Base-by-base conservation (phyloP, 2,113 vertebrate species). In the Chloropsis cyanopogon region DNA sequence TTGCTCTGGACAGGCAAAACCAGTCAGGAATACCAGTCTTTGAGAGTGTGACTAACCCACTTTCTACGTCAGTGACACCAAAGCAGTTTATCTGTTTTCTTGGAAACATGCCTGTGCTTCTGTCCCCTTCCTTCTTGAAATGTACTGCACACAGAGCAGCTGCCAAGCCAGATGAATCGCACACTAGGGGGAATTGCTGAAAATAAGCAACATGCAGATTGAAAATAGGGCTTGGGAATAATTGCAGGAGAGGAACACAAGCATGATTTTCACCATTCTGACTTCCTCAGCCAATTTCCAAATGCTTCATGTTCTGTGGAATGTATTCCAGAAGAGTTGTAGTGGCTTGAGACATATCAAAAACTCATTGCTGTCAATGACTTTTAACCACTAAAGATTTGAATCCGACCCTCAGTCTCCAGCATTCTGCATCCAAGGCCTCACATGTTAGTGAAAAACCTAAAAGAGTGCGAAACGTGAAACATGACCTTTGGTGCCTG, bases 1-100 rank as follows among this genome's bases (percentile, higher is more conserved):
- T 39, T 90, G 12, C 37, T 26, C 76, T 71, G 72, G 41, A 64
- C 1, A 12, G 79, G 68, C 8, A 33, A 86, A 96, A 93, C 39
- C 54, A 71, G 64, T 49, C 68, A 83, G 54, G 56, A 50, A 70
- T 31, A 83, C 29, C 15, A 86, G 46, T 50, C 46, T 84, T 89
- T 63, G 22, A 66, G 46, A 64, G 70, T 76, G 59, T 79, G 61
- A 94, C 69, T 86, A 94, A 90, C 86, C 81, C 73, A 82, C 77
- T 92, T 96, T 79, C 53, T 39, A 91, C 44, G 8, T 94, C 83
- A 93, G 86, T 85, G 90, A 87, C 81, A 95, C 72, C 57, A 79
- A 92, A 94, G 80, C 52, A 88, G 69, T 95, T 96, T 94, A 94
- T 94, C 83, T 92, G 53, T 77, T 95, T 93, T 97, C 93, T 95